These are phyloP conservation scores for Steinernema carpocapsae DNA, from an alignment of 2,888 invertebrate genomes.

Conservation along the genomic window DNA sequence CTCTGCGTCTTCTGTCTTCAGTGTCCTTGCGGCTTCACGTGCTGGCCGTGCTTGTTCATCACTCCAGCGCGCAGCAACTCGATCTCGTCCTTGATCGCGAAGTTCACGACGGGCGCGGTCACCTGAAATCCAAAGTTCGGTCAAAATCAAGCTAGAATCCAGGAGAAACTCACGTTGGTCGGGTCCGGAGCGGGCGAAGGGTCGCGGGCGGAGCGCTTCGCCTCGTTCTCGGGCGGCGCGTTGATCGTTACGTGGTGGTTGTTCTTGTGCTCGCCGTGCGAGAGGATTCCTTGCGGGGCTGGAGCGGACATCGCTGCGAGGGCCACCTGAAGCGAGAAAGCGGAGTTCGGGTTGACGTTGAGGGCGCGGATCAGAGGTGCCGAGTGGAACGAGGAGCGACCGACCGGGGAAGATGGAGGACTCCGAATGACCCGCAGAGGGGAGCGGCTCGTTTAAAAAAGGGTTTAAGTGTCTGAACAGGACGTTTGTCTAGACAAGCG, in stretches of 20 bases:
- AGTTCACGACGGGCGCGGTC: slow-evolving; percentile 39
- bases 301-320: slow-evolving; percentile 15
- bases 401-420: not conserved
- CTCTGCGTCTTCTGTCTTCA: not conserved
- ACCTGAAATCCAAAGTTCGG: slow-evolving; percentile 22
- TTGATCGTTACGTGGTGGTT: slow-evolving; percentile 22
- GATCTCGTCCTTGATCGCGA: slow-evolving; percentile 41
- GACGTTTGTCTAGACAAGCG: too few species aligned
- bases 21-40: slow-evolving; percentile 38
- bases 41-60: slow-evolving; percentile 39
- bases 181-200: slow-evolving; percentile 8
- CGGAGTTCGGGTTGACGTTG: not conserved
- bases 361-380: not conserved
- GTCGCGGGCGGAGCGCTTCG: not conserved
- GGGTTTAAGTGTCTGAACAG: too few species aligned
- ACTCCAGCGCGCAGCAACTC: slow-evolving; percentile 38
- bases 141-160: not conserved
- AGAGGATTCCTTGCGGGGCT: slow-evolving; percentile 21
- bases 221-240: not conserved
- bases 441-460: not conserved
- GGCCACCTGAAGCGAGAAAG: not conserved
- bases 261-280: slow-evolving; percentile 24
- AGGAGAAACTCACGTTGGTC: not conserved
- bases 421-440: not conserved
- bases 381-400: not conserved